Evolutionary conservation across 2,888 invertebrate genomes (phyloP), one percentile per base, ranked within the genome.

Genomic region (Tridacna crocea): DNA sequence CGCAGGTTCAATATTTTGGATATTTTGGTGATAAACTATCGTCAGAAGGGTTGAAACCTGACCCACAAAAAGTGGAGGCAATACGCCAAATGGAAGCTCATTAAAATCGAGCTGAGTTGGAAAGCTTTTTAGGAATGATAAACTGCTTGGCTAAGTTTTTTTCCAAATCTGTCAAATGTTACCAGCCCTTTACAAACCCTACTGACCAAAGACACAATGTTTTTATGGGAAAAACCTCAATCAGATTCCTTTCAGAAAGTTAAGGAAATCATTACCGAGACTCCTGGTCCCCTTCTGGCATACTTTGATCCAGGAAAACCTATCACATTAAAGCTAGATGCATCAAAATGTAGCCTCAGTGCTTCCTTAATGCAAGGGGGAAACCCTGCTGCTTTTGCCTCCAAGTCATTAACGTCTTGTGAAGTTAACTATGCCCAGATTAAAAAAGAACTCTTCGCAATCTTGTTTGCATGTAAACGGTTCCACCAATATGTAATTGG

Each of bases 351-450:
- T 58, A 61, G 74, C 19, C 61, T 74, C 13, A 61, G 74, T n/a
- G 61, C 74, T 27, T 17, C n/a, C 1, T n/a, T 61, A 2, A 1
- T 90, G 12, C 90, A 90, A 61, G 76, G 89, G 12, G 80, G 78
- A 4, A 77, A 66, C 51, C 90, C 87, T 6, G 79, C 90, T 15
- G 88, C 88, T 12, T 91, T 84, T 66, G 88, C 90, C 6, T 88
- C 88, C 0, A 88, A 88, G 83, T 75, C 85, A 2, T 66, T 90
- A 3, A 88, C 88, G 0, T 70, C 74, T 48, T 79, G 87, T 17
- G 89, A 91, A 79, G 47, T 72, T 15, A 24, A 26, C 24, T 90
- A 91, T 73, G 88, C 87, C 6, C 85, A 88, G 60, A 89, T 89
- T 17, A 88, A 90, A 72, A 82, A 88, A 58, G 65, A 65, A 24